These are phyloP conservation scores for Oreocharis arfaki DNA, from an alignment of 2,113 vertebrate genomes.

Conservation along the genomic window DNA sequence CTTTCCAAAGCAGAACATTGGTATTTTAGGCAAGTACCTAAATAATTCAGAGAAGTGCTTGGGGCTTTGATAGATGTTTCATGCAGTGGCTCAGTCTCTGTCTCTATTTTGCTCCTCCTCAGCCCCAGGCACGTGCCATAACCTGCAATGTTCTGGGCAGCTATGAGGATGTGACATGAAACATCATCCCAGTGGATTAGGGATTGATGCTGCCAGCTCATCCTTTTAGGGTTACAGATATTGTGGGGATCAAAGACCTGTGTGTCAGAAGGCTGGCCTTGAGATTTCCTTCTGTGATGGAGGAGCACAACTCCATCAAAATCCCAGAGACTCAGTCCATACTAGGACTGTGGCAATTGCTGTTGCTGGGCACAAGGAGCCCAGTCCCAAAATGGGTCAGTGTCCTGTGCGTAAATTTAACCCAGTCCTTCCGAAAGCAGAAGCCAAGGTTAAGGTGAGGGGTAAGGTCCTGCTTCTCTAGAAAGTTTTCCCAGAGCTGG, in stretches of 20 bases:
- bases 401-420: neutral
- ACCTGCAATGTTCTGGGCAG: neutral
- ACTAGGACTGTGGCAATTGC: neutral
- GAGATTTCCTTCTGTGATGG: neutral
- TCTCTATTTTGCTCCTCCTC: neutral
- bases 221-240: neutral
- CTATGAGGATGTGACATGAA: accelerated
- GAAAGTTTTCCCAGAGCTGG: neutral
- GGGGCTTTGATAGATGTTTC: neutral
- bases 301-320: neutral
- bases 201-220: neutral
- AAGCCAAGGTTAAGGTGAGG: neutral
- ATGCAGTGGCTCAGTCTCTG: neutral
- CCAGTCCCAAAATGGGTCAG: neutral
- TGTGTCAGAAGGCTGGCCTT: neutral
- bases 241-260: neutral
- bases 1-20: neutral
- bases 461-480: neutral
- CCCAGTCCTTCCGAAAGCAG: neutral
- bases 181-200: neutral
- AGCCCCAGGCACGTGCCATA: accelerated
- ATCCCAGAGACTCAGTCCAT: neutral
- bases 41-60: neutral
- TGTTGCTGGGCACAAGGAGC: neutral
- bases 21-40: neutral